These are phyloP conservation scores for Tenebrosternarchus preto DNA, from an alignment of 2,113 vertebrate species.

Conservation along the genomic window DNA sequence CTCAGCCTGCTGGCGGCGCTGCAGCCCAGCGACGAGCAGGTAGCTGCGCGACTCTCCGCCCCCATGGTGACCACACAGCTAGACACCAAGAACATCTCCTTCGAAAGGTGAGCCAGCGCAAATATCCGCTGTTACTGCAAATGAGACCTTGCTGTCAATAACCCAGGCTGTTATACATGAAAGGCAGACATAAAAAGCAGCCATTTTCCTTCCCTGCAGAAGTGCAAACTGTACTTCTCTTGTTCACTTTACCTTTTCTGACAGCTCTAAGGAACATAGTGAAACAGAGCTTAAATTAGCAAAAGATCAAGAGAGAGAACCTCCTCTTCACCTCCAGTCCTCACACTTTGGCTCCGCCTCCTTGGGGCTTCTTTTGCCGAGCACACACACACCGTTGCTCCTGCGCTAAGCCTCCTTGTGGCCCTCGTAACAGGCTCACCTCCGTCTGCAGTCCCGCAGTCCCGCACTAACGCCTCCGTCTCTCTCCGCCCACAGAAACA, in stretches of 20 bases:
- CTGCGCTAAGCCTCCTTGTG: neutral
- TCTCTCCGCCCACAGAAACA: conserved; percentile 80
- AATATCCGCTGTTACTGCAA: neutral
- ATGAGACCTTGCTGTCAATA: neutral
- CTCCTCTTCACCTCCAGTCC: neutral
- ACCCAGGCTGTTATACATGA: neutral
- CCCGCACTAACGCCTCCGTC: conserved; percentile 32
- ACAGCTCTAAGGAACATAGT: neutral
- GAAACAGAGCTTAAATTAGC: neutral
- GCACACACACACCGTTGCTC: neutral
- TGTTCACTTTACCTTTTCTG: neutral
- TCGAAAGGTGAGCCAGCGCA: conserved; percentile 84
- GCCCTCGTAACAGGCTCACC: conserved; percentile 25
- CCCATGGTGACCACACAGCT: conserved; percentile 95
- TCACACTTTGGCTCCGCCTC: conserved; percentile 2
- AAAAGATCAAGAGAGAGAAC: neutral
- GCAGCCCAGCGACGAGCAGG: conserved; percentile 94
- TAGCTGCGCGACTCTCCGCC: conserved; percentile 86
- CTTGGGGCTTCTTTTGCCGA: neutral
- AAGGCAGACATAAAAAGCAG: neutral
- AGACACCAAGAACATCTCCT: conserved; percentile 95
- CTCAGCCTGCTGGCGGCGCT: conserved; percentile 82
- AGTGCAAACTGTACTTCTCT: neutral
- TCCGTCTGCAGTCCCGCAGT: neutral
- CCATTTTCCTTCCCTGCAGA: neutral